Percentiles rank a stretch among this genome's conserved stretches.
Conservation (phyloP, 2,113 vertebrate species). For the Hyaena hyaena region DNA sequence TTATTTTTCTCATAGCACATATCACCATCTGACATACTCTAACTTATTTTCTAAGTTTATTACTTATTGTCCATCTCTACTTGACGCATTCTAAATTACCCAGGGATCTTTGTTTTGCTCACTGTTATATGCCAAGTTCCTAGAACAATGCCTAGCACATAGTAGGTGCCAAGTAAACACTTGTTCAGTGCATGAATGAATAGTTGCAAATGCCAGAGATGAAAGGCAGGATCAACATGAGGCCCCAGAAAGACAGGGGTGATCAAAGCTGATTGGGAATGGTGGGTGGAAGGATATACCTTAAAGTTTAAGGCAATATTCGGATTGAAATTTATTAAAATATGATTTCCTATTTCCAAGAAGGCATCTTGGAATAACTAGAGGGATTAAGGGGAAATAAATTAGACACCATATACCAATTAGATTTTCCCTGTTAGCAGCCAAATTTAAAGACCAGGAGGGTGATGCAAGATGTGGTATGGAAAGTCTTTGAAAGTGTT, state of each 20-base stretch:
- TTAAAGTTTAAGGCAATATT: conserved; percentile 39
- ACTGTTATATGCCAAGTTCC: background rate
- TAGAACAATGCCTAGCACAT: background rate
- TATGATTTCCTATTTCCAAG: conserved; percentile 55
- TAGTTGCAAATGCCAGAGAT: background rate
- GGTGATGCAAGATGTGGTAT: conserved; percentile 24
- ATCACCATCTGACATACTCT: background rate
- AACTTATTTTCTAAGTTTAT: background rate
- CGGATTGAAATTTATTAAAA: conserved; percentile 27
- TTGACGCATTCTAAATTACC: background rate
- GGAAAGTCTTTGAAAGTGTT: conserved; percentile 29
- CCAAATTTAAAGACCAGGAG: conserved; percentile 52
- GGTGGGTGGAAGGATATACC: background rate
- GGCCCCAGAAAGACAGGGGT: background rate
- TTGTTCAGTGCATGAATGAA: background rate
- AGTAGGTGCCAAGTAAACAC: background rate
- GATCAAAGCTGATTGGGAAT: background rate
- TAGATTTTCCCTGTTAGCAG: conserved; percentile 38
- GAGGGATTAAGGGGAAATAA: conserved; percentile 48
- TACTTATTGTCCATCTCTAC: background rate
- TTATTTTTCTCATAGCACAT: background rate
- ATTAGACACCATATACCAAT: conserved; percentile 47
- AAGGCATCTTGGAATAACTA: conserved; percentile 52
- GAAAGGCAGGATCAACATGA: background rate
- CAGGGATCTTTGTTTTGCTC: background rate